Conservation (phyloP, 2,797 vertebrate genomes). For the Scolopax rusticola region DNA sequence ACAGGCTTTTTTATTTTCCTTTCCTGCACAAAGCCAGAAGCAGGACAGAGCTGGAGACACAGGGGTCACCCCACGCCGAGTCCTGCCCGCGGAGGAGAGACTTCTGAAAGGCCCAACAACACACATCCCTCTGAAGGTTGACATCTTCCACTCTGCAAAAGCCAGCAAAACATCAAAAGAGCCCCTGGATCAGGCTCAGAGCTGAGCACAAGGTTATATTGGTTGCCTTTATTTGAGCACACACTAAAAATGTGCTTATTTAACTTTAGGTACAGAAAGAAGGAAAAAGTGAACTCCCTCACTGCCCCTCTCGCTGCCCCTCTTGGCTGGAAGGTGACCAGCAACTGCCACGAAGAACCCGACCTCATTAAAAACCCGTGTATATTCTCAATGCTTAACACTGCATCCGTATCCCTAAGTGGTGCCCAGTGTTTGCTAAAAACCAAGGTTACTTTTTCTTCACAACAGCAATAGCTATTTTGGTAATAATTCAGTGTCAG, state of each 20-base stretch:
- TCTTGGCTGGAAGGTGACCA: not conserved
- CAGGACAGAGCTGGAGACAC: not conserved
- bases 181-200: not conserved
- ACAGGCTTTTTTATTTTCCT: not conserved
- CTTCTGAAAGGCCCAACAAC: rapidly evolving
- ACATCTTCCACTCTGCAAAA: not conserved
- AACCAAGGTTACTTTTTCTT: not conserved
- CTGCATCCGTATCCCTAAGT: not conserved
- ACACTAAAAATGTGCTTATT: not conserved
- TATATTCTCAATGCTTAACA: not conserved
- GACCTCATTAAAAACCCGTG: not conserved
- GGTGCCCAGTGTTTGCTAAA: not conserved
- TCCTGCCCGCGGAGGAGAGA: rapidly evolving
- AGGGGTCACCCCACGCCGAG: not conserved
- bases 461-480: constrained; percentile 21
- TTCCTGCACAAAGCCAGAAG: not conserved
- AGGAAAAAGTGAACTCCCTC: not conserved
- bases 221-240: not conserved
- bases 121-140: not conserved
- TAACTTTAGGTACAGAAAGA: not conserved
- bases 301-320: not conserved
- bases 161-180: not conserved
- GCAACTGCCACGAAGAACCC: not conserved
- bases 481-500: not conserved
- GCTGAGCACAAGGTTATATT: not conserved